Percentiles rank a stretch among this genome's conserved stretches.
Evolutionary conservation across 35 echinoderm and acorn worm species (phyloP).

Genomic region (Anneissia japonica): DNA sequence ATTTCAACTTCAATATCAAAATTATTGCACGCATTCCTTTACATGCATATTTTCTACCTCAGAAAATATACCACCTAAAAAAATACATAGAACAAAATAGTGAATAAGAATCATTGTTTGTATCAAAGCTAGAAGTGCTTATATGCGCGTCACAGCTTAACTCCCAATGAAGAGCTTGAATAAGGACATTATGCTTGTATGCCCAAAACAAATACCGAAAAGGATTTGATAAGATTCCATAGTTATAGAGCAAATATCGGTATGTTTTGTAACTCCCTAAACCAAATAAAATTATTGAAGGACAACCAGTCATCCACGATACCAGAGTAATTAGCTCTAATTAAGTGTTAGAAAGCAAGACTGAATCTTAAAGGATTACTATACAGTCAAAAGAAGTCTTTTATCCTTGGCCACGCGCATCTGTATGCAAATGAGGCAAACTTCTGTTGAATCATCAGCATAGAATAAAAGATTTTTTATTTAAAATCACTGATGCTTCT

Average conservation of each 20-base stretch:
- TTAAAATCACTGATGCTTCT: neutral
- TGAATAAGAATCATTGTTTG: neutral
- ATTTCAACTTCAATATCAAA: neutral
- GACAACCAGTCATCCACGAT: neutral
- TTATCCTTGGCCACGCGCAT: neutral
- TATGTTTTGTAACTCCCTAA: neutral
- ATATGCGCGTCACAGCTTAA: no score
- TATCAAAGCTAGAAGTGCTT: neutral
- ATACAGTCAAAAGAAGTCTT: neutral
- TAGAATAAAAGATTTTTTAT: neutral
- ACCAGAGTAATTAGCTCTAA: neutral
- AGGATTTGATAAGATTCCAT: neutral
- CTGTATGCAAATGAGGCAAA: neutral
- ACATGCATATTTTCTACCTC: neutral
- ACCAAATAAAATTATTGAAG: neutral
- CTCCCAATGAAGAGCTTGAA: neutral
- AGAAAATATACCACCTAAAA: neutral
- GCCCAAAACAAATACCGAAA: neutral
- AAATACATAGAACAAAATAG: neutral
- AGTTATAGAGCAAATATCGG: neutral
- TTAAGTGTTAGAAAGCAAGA: neutral
- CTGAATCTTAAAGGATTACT: neutral
- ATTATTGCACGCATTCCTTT: neutral
- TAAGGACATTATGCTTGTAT: neutral
- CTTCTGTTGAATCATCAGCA: neutral